Evolutionary conservation across 2,888 invertebrate species (phyloP).

Genomic region (Hedychridium roseum): DNA sequence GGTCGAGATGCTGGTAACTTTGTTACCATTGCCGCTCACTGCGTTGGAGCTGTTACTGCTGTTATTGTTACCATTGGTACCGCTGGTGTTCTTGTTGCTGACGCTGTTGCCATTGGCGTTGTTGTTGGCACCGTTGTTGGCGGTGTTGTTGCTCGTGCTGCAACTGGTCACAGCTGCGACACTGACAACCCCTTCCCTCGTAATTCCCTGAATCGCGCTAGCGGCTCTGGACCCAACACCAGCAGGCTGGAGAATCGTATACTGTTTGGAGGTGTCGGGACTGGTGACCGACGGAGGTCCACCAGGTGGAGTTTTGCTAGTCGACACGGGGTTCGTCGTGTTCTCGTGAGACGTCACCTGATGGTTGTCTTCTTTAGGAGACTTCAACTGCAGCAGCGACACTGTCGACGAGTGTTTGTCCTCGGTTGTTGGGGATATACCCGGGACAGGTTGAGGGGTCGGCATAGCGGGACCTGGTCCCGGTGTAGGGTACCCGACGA

Average conservation of each 20-base stretch:
- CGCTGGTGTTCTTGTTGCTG: conserved; percentile 29
- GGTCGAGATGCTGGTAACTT: conserved; percentile 35
- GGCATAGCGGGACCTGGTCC: conserved; percentile 54
- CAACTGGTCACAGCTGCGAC: conserved; percentile 67
- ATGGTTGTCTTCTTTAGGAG: conserved; percentile 59
- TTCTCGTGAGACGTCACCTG: conserved; percentile 41
- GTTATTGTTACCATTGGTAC: conserved; percentile 25
- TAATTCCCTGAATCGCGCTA: conserved; percentile 81
- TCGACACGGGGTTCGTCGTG: conserved; percentile 40
- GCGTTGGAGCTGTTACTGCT: conserved; percentile 22
- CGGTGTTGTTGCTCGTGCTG: conserved; percentile 45
- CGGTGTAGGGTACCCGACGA: conserved; percentile 74
- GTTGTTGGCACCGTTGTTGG: conserved; percentile 50
- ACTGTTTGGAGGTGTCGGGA: conserved; percentile 77
- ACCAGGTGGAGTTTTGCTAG: conserved; percentile 38
- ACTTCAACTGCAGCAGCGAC: conserved; percentile 65
- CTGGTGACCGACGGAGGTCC: conserved; percentile 61
- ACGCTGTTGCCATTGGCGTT: conserved; percentile 59
- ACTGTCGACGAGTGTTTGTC: conserved; percentile 62
- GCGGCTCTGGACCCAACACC: conserved; percentile 83
- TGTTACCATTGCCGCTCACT: conserved; percentile 23
- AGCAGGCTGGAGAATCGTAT: conserved; percentile 87
- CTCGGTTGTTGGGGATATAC: conserved; percentile 46
- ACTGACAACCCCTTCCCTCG: conserved; percentile 72
- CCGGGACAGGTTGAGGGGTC: conserved; percentile 51